Conservation (phyloP, 2,888 invertebrate genomes). For the Podabrus alpinus region DNA sequence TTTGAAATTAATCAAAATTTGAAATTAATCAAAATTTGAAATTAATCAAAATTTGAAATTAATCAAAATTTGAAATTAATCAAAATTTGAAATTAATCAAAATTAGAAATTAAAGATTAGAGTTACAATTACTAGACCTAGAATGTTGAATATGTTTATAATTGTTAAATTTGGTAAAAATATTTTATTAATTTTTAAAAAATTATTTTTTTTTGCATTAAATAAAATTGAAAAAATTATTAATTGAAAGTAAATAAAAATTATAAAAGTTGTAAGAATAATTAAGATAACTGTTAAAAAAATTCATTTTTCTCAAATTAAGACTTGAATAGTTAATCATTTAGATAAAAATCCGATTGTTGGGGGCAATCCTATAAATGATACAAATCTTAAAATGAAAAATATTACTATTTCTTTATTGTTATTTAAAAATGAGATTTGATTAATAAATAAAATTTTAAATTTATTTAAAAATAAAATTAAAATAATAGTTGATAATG, state of each 20-base stretch:
- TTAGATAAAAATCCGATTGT: slow-evolving; percentile 67
- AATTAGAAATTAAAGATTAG: slow-evolving; percentile 13
- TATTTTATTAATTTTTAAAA: slow-evolving; percentile 40
- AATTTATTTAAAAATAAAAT: background rate
- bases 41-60: no score
- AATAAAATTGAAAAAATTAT: slow-evolving; percentile 57
- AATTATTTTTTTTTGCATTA: slow-evolving; percentile 58
- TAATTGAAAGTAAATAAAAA: slow-evolving; percentile 63
- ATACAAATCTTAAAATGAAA: slow-evolving; percentile 61
- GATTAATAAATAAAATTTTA: slow-evolving; percentile 56
- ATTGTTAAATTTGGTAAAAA: slow-evolving; percentile 50
- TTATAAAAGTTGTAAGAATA: slow-evolving; percentile 59
- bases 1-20: no score
- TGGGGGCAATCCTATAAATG: slow-evolving; percentile 63
- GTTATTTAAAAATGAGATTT: slow-evolving; percentile 56
- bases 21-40: no score
- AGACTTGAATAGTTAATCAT: slow-evolving; percentile 62
- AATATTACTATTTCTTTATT: slow-evolving; percentile 57
- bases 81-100: no score
- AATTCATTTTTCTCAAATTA: slow-evolving; percentile 56
- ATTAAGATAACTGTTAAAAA: slow-evolving; percentile 57
- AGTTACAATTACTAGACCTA: slow-evolving; percentile 41
- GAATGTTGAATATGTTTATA: slow-evolving; percentile 43
- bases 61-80: no score
- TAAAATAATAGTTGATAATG: background rate